Conservation (phyloP, 2,113 vertebrate species). For the Marmota monax region DNA sequence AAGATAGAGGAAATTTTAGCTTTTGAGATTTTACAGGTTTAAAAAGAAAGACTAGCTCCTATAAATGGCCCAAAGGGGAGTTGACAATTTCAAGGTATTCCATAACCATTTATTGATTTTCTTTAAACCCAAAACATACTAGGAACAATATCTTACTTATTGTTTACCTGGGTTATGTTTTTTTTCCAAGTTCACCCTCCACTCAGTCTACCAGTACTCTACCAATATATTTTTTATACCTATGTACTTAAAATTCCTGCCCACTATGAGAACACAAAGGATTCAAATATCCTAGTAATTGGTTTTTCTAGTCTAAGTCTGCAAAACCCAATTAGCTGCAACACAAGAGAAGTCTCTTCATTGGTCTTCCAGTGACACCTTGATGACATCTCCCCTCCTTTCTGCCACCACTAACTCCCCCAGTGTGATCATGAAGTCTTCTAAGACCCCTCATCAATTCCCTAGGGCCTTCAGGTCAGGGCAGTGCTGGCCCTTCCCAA, state of each 20-base stretch:
- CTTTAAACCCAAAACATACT: not conserved
- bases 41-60: not conserved
- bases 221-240: not conserved
- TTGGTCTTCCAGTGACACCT: not conserved
- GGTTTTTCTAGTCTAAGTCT: not conserved
- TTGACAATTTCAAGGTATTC: not conserved
- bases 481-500: not conserved
- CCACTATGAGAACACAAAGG: not conserved
- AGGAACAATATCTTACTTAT: not conserved
- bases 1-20: not conserved
- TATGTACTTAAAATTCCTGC: not conserved
- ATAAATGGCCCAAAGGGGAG: conserved; percentile 12
- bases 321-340: not conserved
- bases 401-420: not conserved
- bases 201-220: not conserved
- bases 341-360: not conserved
- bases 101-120: not conserved
- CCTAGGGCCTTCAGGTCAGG: not conserved
- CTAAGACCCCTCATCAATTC: not conserved
- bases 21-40: not conserved
- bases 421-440: not conserved
- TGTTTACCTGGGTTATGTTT: not conserved
- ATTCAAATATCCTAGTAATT: not conserved
- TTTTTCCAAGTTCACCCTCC: not conserved
- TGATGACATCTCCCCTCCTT: not conserved